Conservation (phyloP, 1,140 invertebrate genomes). For the Pachyrhynchus sulphureomaculatus region DNA sequence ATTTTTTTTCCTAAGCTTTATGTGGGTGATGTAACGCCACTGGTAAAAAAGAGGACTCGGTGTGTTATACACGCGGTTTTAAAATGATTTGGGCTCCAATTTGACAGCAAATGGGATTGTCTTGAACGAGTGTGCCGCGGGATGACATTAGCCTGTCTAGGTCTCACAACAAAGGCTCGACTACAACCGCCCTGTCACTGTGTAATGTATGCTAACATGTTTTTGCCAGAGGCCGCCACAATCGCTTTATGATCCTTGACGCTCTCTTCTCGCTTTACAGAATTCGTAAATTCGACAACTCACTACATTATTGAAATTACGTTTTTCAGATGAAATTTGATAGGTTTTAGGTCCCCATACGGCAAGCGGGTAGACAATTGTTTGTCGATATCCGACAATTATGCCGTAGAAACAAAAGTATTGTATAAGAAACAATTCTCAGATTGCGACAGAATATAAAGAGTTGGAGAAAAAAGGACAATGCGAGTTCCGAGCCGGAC, state of each 20-base stretch:
- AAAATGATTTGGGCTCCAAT: conserved; percentile 47
- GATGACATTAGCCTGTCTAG: conserved; percentile 50
- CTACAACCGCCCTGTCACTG: conserved; percentile 48
- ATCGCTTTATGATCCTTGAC: conserved; percentile 48
- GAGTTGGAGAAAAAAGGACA: no score
- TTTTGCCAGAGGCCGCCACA: conserved; percentile 43
- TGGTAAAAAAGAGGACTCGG: conserved; percentile 13
- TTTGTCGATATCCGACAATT: not conserved
- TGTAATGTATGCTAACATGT: conserved; percentile 49
- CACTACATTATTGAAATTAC: conserved; percentile 31
- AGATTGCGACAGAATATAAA: no score
- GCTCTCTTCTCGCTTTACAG: conserved; percentile 36
- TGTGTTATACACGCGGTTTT: conserved; percentile 41
- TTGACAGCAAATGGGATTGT: conserved; percentile 50
- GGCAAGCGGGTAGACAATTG: no score
- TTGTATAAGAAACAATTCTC: no score
- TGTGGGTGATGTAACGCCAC: conserved; percentile 9
- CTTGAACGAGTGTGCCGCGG: conserved; percentile 47
- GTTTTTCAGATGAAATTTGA: conserved; percentile 6
- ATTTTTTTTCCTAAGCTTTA: no score
- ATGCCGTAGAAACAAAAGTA: no score
- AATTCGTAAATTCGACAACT: conserved; percentile 46
- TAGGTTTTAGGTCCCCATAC: not conserved
- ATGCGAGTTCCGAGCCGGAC: no score
- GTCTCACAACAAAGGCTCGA: conserved; percentile 44